Evolutionary conservation across 2,888 invertebrate genomes (phyloP).

Genomic region (Rotaria sp.): DNA sequence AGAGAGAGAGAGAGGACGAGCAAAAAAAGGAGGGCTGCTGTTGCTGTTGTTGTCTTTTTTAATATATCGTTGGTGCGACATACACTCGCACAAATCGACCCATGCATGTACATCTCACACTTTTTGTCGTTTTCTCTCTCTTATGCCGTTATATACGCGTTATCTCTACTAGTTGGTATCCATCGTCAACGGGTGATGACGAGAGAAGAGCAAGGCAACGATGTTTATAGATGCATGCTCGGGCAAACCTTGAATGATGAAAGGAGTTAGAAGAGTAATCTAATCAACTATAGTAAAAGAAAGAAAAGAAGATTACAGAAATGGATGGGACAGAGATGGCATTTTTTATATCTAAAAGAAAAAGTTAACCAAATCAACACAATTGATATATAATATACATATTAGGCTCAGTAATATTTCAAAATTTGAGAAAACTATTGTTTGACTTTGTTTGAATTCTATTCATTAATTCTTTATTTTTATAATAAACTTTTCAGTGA

Average conservation of each 20-base stretch:
- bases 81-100: neutral
- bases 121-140: neutral
- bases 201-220: neutral
- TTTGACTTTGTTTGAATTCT: neutral
- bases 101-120: constrained; percentile 2
- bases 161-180: constrained; percentile 6
- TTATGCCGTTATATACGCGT: neutral
- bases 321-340: neutral
- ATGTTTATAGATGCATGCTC: constrained; percentile 19
- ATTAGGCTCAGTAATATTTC: neutral
- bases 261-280: constrained; percentile 1
- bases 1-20: neutral
- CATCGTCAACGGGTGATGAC: neutral
- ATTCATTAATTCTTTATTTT: neutral
- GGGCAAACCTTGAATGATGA: constrained; percentile 15
- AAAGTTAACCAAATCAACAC: neutral
- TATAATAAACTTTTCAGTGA: neutral
- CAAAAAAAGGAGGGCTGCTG: neutral
- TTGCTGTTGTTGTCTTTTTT: neutral
- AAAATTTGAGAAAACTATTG: neutral
- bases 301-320: constrained; percentile 11
- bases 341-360: neutral
- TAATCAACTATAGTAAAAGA: neutral
- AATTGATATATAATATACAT: neutral
- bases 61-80: neutral